Evolutionary conservation across 2,888 invertebrate genomes (phyloP).

Genomic region (Nomada goodeniana): DNA sequence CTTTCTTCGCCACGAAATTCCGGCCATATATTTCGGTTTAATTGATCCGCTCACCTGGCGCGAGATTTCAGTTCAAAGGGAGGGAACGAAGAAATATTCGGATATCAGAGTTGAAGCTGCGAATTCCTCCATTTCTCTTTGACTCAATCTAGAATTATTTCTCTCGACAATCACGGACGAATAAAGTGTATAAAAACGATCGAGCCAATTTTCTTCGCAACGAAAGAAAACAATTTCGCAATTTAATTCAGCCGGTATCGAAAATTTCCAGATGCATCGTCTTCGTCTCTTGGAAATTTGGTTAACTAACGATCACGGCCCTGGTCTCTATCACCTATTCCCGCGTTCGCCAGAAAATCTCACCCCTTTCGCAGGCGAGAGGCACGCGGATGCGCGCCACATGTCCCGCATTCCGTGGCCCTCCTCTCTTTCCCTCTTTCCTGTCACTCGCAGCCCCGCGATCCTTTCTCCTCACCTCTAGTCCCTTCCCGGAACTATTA

Average conservation of each 20-base stretch:
- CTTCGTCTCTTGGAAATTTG: neutral
- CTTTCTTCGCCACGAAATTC: too few relatives aligned
- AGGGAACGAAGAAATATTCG: too few relatives aligned
- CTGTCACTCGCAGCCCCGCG: slow-evolving; percentile 35
- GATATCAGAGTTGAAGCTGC: too few relatives aligned
- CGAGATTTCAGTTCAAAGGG: too few relatives aligned
- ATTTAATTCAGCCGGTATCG: neutral
- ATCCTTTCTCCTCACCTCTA: slow-evolving; percentile 50
- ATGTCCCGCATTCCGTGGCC: slow-evolving; percentile 78
- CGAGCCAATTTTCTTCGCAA: too few relatives aligned
- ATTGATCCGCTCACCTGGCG: too few relatives aligned
- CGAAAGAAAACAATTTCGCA: too few relatives aligned
- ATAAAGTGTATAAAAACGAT: too few relatives aligned
- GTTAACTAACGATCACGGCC: neutral
- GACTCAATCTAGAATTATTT: too few relatives aligned
- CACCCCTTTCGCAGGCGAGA: slow-evolving; percentile 50
- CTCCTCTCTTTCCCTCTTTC: slow-evolving; percentile 32
- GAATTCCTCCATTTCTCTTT: too few relatives aligned
- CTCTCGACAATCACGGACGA: too few relatives aligned
- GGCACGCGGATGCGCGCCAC: slow-evolving; percentile 79
- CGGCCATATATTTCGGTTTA: too few relatives aligned
- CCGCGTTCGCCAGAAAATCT: slow-evolving; percentile 60
- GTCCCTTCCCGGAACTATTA: slow-evolving; percentile 56
- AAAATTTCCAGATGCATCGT: neutral
- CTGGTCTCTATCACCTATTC: slow-evolving; percentile 47